These are phyloP conservation scores for Vulpes vulpes DNA, from an alignment of 2,113 vertebrate species.

Conservation along the genomic window DNA sequence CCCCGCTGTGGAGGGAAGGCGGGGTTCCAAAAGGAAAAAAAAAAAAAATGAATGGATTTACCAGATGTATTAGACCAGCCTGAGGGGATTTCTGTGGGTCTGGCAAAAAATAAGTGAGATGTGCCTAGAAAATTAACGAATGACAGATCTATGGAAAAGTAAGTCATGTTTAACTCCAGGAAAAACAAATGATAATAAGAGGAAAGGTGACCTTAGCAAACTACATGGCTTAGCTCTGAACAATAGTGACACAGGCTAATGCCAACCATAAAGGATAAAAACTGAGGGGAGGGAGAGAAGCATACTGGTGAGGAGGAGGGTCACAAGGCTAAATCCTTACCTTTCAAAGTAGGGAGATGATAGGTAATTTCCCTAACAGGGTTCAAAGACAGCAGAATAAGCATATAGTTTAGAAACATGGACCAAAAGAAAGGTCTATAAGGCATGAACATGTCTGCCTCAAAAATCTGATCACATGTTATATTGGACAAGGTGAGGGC, in stretches of 20 bases:
- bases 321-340: background rate
- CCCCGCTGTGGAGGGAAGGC: background rate
- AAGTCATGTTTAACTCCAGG: background rate
- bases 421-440: background rate
- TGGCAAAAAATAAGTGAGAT: background rate
- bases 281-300: background rate
- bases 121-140: background rate
- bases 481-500: background rate
- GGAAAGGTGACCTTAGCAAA: background rate
- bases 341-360: background rate
- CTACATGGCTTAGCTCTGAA: background rate
- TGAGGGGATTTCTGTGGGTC: background rate
- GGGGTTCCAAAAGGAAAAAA: no score
- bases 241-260: background rate
- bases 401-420: background rate
- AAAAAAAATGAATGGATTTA: background rate
- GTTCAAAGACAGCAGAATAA: background rate
- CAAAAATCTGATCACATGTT: background rate
- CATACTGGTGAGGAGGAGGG: fast-evolving
- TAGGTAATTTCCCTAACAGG: background rate
- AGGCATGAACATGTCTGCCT: background rate
- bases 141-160: background rate
- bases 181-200: background rate
- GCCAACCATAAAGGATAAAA: background rate
- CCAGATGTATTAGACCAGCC: background rate